Evolutionary conservation across 1,140 invertebrate species (phyloP).

Genomic region (Lepidurus packardi): DNA sequence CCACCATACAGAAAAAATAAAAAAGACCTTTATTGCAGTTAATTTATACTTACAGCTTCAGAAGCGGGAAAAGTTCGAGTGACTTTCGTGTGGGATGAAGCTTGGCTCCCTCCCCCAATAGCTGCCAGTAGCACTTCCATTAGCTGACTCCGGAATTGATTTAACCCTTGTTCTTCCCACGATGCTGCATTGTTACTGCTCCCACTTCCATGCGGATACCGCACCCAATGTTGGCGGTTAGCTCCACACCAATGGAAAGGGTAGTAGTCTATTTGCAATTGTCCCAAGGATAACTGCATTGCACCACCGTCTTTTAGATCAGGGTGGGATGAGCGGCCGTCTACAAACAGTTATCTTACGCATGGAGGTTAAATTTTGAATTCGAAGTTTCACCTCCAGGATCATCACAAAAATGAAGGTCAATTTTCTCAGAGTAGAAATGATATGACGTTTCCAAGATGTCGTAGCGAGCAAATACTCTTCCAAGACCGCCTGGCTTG

Average conservation of each 20-base stretch:
- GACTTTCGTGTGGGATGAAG: conserved; percentile 10
- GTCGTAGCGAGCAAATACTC: conserved; percentile 81
- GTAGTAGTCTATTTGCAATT: conserved; percentile 89
- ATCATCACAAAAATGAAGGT: conserved; percentile 96
- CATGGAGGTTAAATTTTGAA: neutral
- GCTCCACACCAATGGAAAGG: conserved; percentile 76
- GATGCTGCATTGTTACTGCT: neutral
- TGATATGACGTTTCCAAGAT: conserved; percentile 97
- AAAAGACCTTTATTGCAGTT: neutral
- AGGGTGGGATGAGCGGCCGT: conserved; percentile 72
- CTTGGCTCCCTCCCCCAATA: neutral
- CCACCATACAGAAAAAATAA: neutral
- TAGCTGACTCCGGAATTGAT: conserved; percentile 27
- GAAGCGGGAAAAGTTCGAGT: neutral
- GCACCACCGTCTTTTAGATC: conserved; percentile 82
- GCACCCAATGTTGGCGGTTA: conserved; percentile 80
- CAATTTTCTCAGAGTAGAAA: conserved; percentile 85
- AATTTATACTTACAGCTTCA: conserved; percentile 35
- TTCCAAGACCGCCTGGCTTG: conserved; percentile 50
- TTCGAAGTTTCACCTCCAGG: conserved; percentile 60
- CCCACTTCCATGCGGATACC: conserved; percentile 58
- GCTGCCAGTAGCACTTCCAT: neutral
- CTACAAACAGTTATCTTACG: conserved; percentile 46
- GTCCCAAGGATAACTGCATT: conserved; percentile 78
- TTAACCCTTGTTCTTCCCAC: conserved; percentile 24